phyloP scores from a whole-genome alignment of 2,797 vertebrate species.

The Fringilla coelebs region DNA sequence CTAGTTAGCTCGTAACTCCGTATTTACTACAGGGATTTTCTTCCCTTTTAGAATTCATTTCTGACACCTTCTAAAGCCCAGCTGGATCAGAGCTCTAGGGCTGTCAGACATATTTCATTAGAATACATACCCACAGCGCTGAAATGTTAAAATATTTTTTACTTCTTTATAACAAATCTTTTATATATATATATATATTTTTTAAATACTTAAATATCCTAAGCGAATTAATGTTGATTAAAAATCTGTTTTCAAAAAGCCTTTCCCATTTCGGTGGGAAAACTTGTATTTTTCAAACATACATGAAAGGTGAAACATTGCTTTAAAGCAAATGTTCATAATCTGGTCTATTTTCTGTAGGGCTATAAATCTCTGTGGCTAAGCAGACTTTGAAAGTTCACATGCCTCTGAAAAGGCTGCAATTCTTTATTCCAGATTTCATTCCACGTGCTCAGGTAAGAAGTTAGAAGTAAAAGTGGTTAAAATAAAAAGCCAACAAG shows the following conservation, averaged over 20 bases:
- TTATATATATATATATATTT: neutral
- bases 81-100: neutral
- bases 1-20: neutral
- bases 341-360: neutral
- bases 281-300: neutral
- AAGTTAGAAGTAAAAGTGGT: neutral
- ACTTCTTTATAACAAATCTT: neutral
- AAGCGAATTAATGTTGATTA: neutral
- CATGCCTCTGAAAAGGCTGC: neutral
- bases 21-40: neutral
- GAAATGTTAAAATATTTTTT: neutral
- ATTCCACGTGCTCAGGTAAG: neutral
- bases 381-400: neutral
- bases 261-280: neutral
- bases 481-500: neutral
- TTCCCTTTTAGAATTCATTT: neutral
- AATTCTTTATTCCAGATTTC: neutral
- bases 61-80: neutral
- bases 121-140: neutral
- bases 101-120: neutral
- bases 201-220: neutral
- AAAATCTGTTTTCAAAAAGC: neutral
- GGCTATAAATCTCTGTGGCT: neutral
- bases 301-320: fast-evolving
- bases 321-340: neutral